phyloP scores from a whole-genome alignment of 2,113 vertebrate species.

The Canis aureus region DNA sequence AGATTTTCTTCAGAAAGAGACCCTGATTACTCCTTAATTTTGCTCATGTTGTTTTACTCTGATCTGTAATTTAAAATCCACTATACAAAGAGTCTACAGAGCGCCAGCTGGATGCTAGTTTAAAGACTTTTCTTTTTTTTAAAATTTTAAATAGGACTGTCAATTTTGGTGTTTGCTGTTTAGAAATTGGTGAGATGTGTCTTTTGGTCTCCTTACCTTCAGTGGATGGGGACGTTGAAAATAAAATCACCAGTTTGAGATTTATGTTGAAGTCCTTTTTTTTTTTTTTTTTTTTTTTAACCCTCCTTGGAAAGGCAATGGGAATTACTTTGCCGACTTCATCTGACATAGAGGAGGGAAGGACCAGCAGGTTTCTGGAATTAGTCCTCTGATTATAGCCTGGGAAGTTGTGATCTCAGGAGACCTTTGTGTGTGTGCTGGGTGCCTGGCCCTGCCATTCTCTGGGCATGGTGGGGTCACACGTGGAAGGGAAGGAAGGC shows the following conservation, averaged over 20 bases:
- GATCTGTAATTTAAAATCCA: conserved; percentile 88
- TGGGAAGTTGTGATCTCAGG: neutral
- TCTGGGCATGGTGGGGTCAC: neutral
- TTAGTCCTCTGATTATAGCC: neutral
- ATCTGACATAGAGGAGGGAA: neutral
- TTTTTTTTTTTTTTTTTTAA: neutral
- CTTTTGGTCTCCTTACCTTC: conserved; percentile 46
- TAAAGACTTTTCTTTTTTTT: conserved; percentile 74
- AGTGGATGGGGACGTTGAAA: neutral
- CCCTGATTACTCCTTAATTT: conserved; percentile 86
- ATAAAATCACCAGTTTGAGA: conserved; percentile 32
- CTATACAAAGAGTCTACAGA: conserved; percentile 73
- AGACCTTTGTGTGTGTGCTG: neutral
- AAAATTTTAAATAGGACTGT: conserved; percentile 49
- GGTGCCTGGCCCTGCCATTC: neutral
- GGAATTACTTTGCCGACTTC: neutral
- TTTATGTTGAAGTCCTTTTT: neutral
- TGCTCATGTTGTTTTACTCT: conserved; percentile 85
- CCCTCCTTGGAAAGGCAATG: neutral
- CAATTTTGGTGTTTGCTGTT: conserved; percentile 44
- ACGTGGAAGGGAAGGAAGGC: neutral
- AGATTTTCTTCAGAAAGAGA: conserved; percentile 75
- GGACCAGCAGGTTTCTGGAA: neutral
- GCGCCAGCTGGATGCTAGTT: conserved; percentile 77
- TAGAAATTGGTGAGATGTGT: neutral